Percentiles rank a stretch among this genome's conserved stretches.
phyloP scores from a whole-genome alignment of 1,140 invertebrate species.

The Tigriopus japonicus region DNA sequence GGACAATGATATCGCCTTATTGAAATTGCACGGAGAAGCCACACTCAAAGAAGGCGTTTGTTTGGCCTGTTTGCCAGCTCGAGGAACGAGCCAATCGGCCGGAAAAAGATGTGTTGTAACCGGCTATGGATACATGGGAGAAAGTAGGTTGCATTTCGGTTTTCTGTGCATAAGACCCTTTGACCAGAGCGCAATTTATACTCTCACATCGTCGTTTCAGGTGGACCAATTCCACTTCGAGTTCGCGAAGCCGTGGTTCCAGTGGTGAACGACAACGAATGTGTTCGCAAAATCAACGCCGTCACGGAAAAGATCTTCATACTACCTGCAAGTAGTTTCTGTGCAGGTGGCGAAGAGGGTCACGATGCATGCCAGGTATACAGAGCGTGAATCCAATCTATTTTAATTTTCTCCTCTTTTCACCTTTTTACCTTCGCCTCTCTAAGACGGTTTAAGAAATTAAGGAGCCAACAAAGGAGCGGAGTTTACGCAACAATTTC shows the following conservation, averaged over 20 bases:
- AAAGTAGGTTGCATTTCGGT: slow-evolving; percentile 38
- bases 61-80: slow-evolving; percentile 64
- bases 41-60: slow-evolving; percentile 62
- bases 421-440: too few species aligned
- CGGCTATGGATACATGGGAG: slow-evolving; percentile 82
- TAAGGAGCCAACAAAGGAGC: too few species aligned
- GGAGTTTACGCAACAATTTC: too few species aligned
- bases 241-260: slow-evolving; percentile 77
- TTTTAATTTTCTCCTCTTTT: neutral
- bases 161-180: neutral
- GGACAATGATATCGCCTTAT: slow-evolving; percentile 82
- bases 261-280: slow-evolving; percentile 77
- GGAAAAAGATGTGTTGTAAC: slow-evolving; percentile 78
- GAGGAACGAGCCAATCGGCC: slow-evolving; percentile 60
- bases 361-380: slow-evolving; percentile 81
- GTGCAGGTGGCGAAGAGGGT: slow-evolving; percentile 73
- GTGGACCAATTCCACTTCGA: slow-evolving; percentile 67
- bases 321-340: slow-evolving; percentile 69
- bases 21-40: slow-evolving; percentile 75
- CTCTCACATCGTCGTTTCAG: slow-evolving; percentile 29
- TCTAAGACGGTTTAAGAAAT: too few species aligned
- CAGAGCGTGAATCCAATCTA: neutral
- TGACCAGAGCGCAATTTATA: neutral
- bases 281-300: slow-evolving; percentile 73
- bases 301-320: slow-evolving; percentile 87